A percentile compares a stretch with the other conserved stretches of the same genome.
Conservation (phyloP, 2,113 vertebrate species). For the Phoenicopterus ruber region DNA sequence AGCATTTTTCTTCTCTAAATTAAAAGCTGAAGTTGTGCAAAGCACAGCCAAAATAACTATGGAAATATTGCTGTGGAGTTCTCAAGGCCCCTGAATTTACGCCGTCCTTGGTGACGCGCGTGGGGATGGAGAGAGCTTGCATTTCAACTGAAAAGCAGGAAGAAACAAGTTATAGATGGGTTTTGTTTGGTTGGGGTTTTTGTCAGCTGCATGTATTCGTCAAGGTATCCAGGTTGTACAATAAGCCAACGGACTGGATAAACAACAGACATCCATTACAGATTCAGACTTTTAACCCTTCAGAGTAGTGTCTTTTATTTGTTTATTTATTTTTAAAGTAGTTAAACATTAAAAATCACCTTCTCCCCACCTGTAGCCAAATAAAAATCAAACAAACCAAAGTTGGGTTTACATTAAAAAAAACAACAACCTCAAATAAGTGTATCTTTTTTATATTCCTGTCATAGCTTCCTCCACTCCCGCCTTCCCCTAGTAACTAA, state of each 20-base stretch:
- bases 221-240: neutral
- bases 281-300: slow-evolving; percentile 49
- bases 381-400: neutral
- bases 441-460: neutral
- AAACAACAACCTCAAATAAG: neutral
- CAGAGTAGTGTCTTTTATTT: slow-evolving; percentile 33
- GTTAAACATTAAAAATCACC: neutral
- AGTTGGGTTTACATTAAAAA: neutral
- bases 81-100: slow-evolving; percentile 43
- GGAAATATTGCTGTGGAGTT: neutral
- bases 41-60: neutral
- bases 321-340: neutral
- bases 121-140: neutral
- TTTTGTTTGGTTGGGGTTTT: slow-evolving; percentile 19
- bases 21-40: slow-evolving; percentile 11
- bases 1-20: neutral
- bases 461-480: neutral
- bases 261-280: neutral
- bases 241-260: neutral
- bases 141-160: slow-evolving; percentile 35
- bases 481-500: neutral
- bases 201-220: neutral
- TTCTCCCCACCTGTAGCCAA: slow-evolving; percentile 47
- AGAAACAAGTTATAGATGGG: slow-evolving; percentile 32
- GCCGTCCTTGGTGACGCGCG: neutral